A percentile compares a stretch with the other conserved stretches of the same genome.
These are phyloP conservation scores for Leptodactylus fallax DNA, from an alignment of 2,797 vertebrate species.

Conservation along the genomic window DNA sequence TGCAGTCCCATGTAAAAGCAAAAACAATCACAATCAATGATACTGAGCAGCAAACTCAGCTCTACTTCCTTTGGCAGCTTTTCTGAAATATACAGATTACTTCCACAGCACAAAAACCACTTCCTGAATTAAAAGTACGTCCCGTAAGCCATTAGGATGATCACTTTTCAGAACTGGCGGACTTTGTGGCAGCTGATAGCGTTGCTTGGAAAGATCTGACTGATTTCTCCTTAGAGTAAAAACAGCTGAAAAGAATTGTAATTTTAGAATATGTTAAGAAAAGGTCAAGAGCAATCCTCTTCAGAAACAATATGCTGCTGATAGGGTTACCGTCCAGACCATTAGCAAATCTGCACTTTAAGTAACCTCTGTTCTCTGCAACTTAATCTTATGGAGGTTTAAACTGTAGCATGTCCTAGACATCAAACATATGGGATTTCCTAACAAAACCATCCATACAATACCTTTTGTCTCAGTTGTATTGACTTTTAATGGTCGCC, in stretches of 20 bases:
- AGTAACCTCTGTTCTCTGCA: conserved; percentile 65
- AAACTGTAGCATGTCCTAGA: conserved; percentile 50
- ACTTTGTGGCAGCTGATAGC: conserved; percentile 68
- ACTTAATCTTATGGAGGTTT: conserved; percentile 67
- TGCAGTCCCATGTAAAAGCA: neutral
- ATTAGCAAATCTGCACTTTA: conserved; percentile 70
- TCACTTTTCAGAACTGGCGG: conserved; percentile 55
- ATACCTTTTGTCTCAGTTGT: neutral
- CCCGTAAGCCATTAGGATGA: conserved; percentile 33
- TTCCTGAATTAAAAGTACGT: conserved; percentile 42
- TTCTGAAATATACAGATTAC: conserved; percentile 44
- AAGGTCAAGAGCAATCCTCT: conserved; percentile 68
- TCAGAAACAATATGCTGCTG: conserved; percentile 63
- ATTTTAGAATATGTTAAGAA: conserved; percentile 68
- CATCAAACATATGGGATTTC: conserved; percentile 62
- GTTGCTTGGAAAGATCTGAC: conserved; percentile 61
- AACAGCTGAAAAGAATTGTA: conserved; percentile 70
- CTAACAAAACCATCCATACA: conserved; percentile 40
- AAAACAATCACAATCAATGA: neutral
- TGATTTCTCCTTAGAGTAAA: conserved; percentile 65
- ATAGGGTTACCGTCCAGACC: conserved; percentile 68
- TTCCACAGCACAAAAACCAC: conserved; percentile 54
- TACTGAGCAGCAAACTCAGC: neutral
- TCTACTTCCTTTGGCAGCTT: neutral
- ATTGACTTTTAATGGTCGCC: neutral